Conservation (phyloP, 2,113 vertebrate genomes). For the Colossoma macropomum region DNA sequence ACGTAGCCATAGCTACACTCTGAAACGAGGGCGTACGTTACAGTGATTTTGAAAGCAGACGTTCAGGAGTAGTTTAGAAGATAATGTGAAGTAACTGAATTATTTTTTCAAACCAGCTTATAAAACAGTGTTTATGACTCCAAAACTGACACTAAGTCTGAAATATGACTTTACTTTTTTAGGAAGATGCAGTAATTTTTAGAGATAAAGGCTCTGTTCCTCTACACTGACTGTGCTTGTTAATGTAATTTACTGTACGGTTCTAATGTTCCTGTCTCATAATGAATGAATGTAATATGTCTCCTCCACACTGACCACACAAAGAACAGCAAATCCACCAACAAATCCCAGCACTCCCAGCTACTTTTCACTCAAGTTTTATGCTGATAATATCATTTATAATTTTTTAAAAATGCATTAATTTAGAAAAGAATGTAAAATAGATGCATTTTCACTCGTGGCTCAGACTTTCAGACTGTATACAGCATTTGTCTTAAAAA, state of each 20-base stretch:
- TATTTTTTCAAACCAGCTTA: background rate
- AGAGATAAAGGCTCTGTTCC: background rate
- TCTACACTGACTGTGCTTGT: background rate
- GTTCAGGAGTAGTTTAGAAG: background rate
- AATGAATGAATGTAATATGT: background rate
- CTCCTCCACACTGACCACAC: background rate
- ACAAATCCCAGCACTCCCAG: background rate
- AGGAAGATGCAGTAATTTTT: background rate
- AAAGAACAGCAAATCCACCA: background rate
- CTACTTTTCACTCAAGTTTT: no score
- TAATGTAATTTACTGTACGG: background rate
- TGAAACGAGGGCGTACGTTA: no score
- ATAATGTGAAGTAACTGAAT: background rate
- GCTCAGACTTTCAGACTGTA: no score
- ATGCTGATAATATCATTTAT: no score
- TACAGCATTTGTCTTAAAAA: no score
- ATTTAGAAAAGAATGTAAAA: no score
- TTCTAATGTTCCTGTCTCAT: background rate
- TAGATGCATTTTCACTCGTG: no score
- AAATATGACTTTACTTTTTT: background rate
- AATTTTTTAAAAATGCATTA: no score
- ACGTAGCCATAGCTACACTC: no score
- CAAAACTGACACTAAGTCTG: background rate
- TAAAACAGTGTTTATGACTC: background rate
- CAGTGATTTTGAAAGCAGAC: no score